Percentiles rank a stretch among this genome's conserved stretches.
These are phyloP conservation scores for Pseudomyrmex flavicornis DNA, from an alignment of 1,140 invertebrate species.

Conservation along the genomic window DNA sequence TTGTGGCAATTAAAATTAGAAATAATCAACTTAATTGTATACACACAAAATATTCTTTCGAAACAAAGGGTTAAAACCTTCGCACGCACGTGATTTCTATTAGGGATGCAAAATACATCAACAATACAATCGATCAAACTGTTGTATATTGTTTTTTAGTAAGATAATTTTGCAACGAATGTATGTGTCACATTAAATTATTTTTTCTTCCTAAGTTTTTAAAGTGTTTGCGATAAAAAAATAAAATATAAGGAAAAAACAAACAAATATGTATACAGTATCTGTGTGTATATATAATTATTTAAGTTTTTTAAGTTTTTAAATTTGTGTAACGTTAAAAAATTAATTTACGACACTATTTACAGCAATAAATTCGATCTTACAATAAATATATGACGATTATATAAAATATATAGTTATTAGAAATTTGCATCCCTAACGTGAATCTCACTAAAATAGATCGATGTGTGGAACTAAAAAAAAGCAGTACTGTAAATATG, in stretches of 20 bases:
- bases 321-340: constrained; percentile 8
- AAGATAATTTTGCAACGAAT: background rate
- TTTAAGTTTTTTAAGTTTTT: constrained; percentile 16
- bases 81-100: constrained; percentile 26
- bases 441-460: background rate
- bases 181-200: too few relatives aligned
- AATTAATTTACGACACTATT: too few relatives aligned
- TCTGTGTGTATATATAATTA: constrained; percentile 2
- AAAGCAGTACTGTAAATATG: constrained; percentile 13
- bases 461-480: constrained; percentile 4
- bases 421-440: constrained; percentile 50
- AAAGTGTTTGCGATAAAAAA: background rate
- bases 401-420: constrained; percentile 19
- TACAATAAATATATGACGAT: background rate
- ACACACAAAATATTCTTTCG: background rate
- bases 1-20: constrained; percentile 4
- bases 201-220: too few relatives aligned
- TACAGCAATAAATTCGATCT: too few relatives aligned
- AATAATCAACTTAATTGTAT: background rate
- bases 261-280: constrained; percentile 7
- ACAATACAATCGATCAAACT: constrained; percentile 16
- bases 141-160: background rate
- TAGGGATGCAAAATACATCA: constrained; percentile 49
- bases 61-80: constrained; percentile 33
- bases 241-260: too few relatives aligned